Evolutionary conservation across 2,888 invertebrate genomes (phyloP).

Genomic region (Zelleria hepariella): DNA sequence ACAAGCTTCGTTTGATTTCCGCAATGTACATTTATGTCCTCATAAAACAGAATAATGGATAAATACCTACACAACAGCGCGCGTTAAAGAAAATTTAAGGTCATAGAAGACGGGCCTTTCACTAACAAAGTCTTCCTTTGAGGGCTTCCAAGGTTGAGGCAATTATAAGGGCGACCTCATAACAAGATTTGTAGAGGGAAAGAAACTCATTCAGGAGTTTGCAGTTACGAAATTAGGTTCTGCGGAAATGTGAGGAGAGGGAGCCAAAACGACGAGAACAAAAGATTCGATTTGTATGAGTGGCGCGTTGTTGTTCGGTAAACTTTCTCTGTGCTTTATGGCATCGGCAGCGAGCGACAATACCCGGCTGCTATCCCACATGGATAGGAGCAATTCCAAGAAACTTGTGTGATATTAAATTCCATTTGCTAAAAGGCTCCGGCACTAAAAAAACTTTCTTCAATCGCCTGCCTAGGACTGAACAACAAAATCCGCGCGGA

Average conservation of each 20-base stretch:
- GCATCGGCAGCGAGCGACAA: constrained; percentile 26
- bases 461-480: background rate
- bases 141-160: background rate
- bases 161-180: constrained; percentile 6
- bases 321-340: constrained; percentile 34
- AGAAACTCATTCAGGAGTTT: constrained; percentile 31
- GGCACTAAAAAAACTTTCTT: background rate
- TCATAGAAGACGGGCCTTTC: background rate
- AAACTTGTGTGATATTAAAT: background rate
- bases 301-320: constrained; percentile 27
- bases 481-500: background rate
- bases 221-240: constrained; percentile 37
- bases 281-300: constrained; percentile 33
- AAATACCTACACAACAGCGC: background rate
- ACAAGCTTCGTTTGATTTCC: background rate
- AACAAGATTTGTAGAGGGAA: constrained; percentile 25
- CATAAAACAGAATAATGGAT: constrained; percentile 18
- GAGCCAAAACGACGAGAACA: constrained; percentile 31
- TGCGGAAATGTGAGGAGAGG: constrained; percentile 17
- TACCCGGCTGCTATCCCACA: background rate
- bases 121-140: background rate
- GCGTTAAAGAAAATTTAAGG: background rate
- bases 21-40: constrained; percentile 17
- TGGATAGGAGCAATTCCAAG: background rate
- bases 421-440: background rate